Evolutionary conservation across 2,797 vertebrate genomes (phyloP).

Genomic region (Trachurus trachurus): DNA sequence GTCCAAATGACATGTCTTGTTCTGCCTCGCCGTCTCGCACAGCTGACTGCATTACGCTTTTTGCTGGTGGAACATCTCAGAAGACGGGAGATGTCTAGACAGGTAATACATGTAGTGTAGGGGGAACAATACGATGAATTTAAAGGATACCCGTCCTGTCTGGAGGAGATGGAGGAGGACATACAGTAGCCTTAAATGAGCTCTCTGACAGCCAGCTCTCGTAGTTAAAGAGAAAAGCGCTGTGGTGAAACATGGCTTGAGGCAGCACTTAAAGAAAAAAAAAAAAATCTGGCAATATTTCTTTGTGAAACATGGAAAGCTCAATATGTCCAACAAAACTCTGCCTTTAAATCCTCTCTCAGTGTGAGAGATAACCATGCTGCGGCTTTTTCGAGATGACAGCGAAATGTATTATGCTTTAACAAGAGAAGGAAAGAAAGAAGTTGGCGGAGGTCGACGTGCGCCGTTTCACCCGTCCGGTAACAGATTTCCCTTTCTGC

Average conservation of each 20-base stretch:
- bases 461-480: slow-evolving; percentile 34
- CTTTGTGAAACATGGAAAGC: slow-evolving; percentile 72
- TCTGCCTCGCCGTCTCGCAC: slow-evolving; percentile 30
- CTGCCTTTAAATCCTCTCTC: slow-evolving; percentile 74
- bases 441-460: slow-evolving; percentile 49
- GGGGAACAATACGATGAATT: slow-evolving; percentile 52
- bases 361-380: slow-evolving; percentile 68
- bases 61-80: slow-evolving; percentile 45
- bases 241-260: slow-evolving; percentile 71
- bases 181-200: slow-evolving; percentile 68
- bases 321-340: slow-evolving; percentile 76
- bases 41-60: slow-evolving; percentile 34
- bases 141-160: slow-evolving; percentile 55
- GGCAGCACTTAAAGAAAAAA: slow-evolving; percentile 55
- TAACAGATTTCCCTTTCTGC: slow-evolving; percentile 47
- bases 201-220: slow-evolving; percentile 70
- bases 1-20: slow-evolving; percentile 27
- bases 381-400: slow-evolving; percentile 70
- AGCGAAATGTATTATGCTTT: slow-evolving; percentile 68
- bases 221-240: slow-evolving; percentile 62
- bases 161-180: slow-evolving; percentile 45
- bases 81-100: slow-evolving; percentile 51
- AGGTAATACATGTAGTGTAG: slow-evolving; percentile 39
- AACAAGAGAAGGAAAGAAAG: slow-evolving; percentile 45
- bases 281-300: slow-evolving; percentile 74